Evolutionary conservation across 2,797 vertebrate genomes (phyloP).

Genomic region (Sebastes kiyomatsui): DNA sequence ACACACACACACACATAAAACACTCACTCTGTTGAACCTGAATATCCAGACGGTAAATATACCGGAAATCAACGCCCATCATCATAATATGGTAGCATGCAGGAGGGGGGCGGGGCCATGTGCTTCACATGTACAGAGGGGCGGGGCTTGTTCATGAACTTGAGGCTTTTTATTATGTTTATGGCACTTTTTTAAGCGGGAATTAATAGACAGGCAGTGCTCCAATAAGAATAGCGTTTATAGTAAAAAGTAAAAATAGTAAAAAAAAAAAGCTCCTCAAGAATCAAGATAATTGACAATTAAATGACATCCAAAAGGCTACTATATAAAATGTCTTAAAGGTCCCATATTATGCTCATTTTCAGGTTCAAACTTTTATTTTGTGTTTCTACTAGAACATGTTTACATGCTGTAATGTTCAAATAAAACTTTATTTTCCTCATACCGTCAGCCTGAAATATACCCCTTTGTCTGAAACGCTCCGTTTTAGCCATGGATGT

Average conservation of each 20-base stretch:
- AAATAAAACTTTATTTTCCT: no score
- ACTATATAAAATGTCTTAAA: no score
- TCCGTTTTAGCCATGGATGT: no score
- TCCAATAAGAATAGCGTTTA: not conserved
- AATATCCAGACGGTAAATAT: conserved; percentile 64
- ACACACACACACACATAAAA: not conserved
- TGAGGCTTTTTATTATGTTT: not conserved
- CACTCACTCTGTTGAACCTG: conserved; percentile 53
- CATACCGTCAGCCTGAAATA: no score
- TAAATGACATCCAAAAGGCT: no score
- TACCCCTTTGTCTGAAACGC: no score
- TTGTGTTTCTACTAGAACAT: no score
- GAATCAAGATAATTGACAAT: not conserved
- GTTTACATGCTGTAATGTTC: no score
- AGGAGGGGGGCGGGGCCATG: conserved; percentile 33
- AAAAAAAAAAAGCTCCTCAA: not conserved
- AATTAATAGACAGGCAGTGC: not conserved
- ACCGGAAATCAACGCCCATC: conserved; percentile 77
- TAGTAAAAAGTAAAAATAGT: not conserved
- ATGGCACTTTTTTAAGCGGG: no score
- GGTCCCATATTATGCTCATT: no score
- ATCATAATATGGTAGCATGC: conserved; percentile 37
- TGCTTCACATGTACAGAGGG: not conserved
- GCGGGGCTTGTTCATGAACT: conserved; percentile 18
- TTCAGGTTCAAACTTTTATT: no score